Evolutionary conservation across 2,113 vertebrate genomes (phyloP), one percentile per base, ranked within the genome.

Genomic region (Hippocampus abdominalis): DNA sequence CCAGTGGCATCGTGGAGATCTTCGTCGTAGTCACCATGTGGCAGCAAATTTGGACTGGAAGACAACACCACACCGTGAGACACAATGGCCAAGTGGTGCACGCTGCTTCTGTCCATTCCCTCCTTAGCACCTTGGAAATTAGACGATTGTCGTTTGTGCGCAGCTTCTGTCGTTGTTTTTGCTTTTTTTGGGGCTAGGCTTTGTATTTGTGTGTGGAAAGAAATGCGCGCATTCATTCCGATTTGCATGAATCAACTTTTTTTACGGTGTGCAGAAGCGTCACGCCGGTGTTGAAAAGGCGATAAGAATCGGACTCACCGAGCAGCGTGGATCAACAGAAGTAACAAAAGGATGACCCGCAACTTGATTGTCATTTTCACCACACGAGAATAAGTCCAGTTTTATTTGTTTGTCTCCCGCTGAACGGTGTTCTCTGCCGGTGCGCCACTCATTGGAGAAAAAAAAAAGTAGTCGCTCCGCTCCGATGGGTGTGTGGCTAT

Each of bases 281-380:
- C 2, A 8, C 7, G 36, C 4, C 1, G 27, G 39, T 15, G 27
- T 32, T 32, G 56, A 42, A 54, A 57, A 9, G 54, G n/a, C 23
- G 4, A 48, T 56, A 36, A 48, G 21, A 8, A 66, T 39, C 2
- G 4, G 57, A 89, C 89, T 90, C 76, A 91, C 90, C 90, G 78
- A 70, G 79, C 84, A 62, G 69, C 76, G 21, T 57, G 79, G 20
- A 66, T 69, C 40, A 86, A 66, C 68, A 84, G 62, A 73, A 91
- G 86, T 78, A 71, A 71, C 62, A 76, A 40, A 69, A 85, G 64
- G 70, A 77, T 67, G 70, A 67, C 59, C 83, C 64, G 76, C 57
- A 87, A 86, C 80, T 86, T 86, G 86, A 77, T 76, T 80, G 80
- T 87, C 90, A 90, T 91, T 79, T 88, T 91, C 77, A 64, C 69